Percentiles rank a stretch among this genome's conserved stretches.
These are phyloP conservation scores for Acrocephalus kingi DNA, from an alignment of 2,113 vertebrate genomes.

Conservation along the genomic window DNA sequence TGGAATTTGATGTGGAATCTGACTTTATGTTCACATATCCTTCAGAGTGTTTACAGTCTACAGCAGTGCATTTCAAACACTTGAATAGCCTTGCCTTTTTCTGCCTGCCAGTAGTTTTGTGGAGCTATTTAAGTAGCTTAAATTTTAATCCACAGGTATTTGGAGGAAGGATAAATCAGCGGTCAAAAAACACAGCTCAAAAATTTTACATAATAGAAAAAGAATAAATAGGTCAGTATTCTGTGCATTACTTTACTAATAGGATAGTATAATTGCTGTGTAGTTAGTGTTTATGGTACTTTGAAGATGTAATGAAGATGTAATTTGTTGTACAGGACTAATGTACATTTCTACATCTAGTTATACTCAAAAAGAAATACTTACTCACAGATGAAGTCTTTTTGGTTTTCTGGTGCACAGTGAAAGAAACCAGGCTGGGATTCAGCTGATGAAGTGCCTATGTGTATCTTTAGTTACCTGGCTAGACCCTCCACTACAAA, in stretches of 20 bases:
- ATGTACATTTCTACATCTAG: not conserved
- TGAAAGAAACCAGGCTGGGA: not conserved
- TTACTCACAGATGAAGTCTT: not conserved
- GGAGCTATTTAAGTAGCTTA: constrained; percentile 19
- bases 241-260: not conserved
- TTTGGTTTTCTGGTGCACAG: not conserved
- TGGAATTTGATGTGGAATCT: not conserved
- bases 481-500: not conserved
- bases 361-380: not conserved
- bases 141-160: constrained; percentile 39
- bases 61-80: not conserved
- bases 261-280: not conserved
- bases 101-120: not conserved
- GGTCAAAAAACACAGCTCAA: not conserved
- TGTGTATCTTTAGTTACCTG: not conserved
- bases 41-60: not conserved
- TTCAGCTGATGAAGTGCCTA: not conserved
- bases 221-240: constrained; percentile 34
- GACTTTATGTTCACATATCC: not conserved
- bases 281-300: not conserved
- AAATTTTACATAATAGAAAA: constrained; percentile 16
- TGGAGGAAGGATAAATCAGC: constrained; percentile 22
- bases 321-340: not conserved
- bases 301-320: not conserved
- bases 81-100: not conserved